Conservation (phyloP, 2,888 invertebrate species). For the Pinctada fucata region DNA sequence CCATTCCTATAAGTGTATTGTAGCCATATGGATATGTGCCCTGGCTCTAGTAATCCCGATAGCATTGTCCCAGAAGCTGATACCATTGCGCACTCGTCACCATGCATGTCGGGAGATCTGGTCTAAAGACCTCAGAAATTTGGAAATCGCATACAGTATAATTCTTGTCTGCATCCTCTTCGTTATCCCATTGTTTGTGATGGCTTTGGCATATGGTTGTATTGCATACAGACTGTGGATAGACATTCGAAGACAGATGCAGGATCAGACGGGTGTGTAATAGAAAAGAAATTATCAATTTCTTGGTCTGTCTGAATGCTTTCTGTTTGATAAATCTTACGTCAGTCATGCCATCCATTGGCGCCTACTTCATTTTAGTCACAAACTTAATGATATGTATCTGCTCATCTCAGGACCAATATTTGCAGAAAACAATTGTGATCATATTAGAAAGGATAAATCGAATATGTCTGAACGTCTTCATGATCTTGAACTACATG, state of each 20-base stretch:
- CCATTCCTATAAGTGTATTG: conserved; percentile 83
- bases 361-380: neutral
- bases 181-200: conserved; percentile 85
- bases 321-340: no score
- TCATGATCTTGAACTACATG: no score
- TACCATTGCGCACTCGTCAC: conserved; percentile 48
- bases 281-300: neutral
- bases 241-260: conserved; percentile 30
- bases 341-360: no score
- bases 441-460: no score
- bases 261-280: conserved; percentile 29
- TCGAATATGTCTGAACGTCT: no score
- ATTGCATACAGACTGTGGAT: conserved; percentile 74
- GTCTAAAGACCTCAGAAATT: conserved; percentile 64
- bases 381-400: no score
- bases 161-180: conserved; percentile 85
- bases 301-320: no score
- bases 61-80: conserved; percentile 74
- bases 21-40: conserved; percentile 79
- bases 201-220: conserved; percentile 84
- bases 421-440: no score
- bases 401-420: no score
- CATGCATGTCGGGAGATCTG: conserved; percentile 70
- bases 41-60: conserved; percentile 84
- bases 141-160: conserved; percentile 83